Base-by-base conservation (phyloP, 1,140 invertebrate genomes). In the Trachymyrmex cornetzi region DNA sequence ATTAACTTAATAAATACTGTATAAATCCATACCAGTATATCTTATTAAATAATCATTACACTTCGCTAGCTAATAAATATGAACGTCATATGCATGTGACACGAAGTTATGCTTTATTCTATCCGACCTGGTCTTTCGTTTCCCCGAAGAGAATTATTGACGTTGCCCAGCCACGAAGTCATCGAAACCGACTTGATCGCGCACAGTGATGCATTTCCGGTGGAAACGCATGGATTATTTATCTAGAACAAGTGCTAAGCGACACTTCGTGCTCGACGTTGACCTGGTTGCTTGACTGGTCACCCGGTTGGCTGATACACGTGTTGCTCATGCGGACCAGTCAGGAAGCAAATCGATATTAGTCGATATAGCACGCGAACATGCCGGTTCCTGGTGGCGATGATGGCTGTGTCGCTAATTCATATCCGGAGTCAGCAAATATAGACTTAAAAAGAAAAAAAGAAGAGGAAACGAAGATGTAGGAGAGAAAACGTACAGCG, bases 291-390 rank as follows among this genome's bases (percentile, higher is more conserved):
- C 34, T 85, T 38, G 63, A 63, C 61, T 61, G 48, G 64, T 59
- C 53, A 22, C 34, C 24, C 61, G 48, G 61, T 22, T 66, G 61
- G 30, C 19, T 79, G 63, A 63, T 86, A 63, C 84, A 86, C 84
- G 84, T 80, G 84, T 86, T 86, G 75, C 84, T 86, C 84, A 48
- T 67, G 50, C 74, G 61, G 22, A 79, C 16, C 75, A 79, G 66
- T 66, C 72, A 80, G 55, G 61, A 16, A 53, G 19, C 30, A 24
- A 53, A 61, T 86, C 84, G 84, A 86, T 86, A 86, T 69, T 79
- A 80, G 27, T 69, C 64, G 48, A 12, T 55, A 27, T 64, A 55
- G 63, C 44, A 27, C 34, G 34, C 74, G 34, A 50, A 74, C 16
- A 55, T 11, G 53, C 19, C 19, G 75, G 64, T 69, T 69, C 30